Evolutionary conservation across 2,113 vertebrate species (phyloP), one percentile per base, ranked within the genome.

Genomic region (Platysternon megacephalum): DNA sequence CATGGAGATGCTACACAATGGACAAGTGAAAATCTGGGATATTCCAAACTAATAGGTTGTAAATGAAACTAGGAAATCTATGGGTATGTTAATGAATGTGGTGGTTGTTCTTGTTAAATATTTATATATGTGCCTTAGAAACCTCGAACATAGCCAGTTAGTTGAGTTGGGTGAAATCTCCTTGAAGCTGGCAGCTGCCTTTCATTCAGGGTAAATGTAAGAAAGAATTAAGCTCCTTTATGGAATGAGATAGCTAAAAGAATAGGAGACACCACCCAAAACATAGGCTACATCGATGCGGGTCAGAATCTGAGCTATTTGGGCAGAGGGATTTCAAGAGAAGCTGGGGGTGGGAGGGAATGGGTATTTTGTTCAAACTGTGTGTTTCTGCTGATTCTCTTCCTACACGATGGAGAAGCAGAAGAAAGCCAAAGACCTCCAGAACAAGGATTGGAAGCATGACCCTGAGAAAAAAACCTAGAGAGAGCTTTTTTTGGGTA

Each of bases 31-130:
- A 76, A 82, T 0, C 46, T 58, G 90, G 39, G 3, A 2, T 56
- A 76, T 88, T 84, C 68, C 78, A 91, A 91, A 88, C 3, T 19
- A 82, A 65, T 42, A 92, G 61, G 3, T 1, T 93, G 52, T 65
- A 89, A 56, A 92, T 65, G 79, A 93, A 97, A 96, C 74, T 83
- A 91, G 11, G 65, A 88, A 94, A 92, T 87, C 19, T 91, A 84
- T 88, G 68, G 79, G 81, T 90, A 94, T 87, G 16, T 92, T 89
- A 94, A 74, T 92, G 61, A 79, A 44, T 24, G 24, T 76, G 11
- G 17, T 68, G 65, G 65, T n/a, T 19, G 35, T 76, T 32, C 46
- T 55, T 82, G 93, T 86, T 93, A 84, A 88, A 95, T 95, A 72
- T 86, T 87, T 92, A 93, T 87, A 91, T 21, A 39, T 24, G 10